A percentile compares a stretch with the other conserved stretches of the same genome.
Conservation (phyloP, 1,140 invertebrate genomes). For the Diuraphis noxia region DNA sequence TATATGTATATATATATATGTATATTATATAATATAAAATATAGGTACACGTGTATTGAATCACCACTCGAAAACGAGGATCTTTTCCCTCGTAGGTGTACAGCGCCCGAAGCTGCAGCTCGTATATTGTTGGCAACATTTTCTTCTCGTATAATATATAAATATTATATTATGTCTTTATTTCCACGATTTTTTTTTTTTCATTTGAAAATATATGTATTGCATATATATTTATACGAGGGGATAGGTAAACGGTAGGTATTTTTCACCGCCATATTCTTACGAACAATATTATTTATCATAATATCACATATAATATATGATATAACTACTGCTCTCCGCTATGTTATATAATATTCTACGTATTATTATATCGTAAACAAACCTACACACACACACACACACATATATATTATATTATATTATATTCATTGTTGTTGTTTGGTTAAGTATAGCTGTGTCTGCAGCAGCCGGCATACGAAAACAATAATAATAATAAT, state of each 20-base stretch:
- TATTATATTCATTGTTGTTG: background rate
- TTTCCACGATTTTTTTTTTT: background rate
- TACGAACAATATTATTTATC: background rate
- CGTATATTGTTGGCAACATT: background rate
- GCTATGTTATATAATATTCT: background rate
- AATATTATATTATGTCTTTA: background rate
- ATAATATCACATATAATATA: background rate
- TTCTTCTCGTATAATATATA: slow-evolving; percentile 14
- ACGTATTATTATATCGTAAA: background rate
- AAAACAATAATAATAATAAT: background rate
- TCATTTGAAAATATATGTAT: background rate
- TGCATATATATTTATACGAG: background rate
- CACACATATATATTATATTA: background rate
- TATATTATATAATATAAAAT: no score
- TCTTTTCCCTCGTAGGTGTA: background rate
- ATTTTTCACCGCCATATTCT: background rate
- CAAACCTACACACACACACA: background rate
- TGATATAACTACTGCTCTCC: background rate
- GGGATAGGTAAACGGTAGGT: background rate
- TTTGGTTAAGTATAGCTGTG: background rate
- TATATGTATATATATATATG: background rate
- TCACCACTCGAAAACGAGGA: slow-evolving; percentile 26
- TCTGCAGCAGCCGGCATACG: background rate
- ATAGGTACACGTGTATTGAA: background rate
- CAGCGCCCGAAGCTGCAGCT: background rate